These are phyloP conservation scores for Drosophila lacteicornis DNA, from an alignment of 1,140 invertebrate genomes.

Conservation along the genomic window DNA sequence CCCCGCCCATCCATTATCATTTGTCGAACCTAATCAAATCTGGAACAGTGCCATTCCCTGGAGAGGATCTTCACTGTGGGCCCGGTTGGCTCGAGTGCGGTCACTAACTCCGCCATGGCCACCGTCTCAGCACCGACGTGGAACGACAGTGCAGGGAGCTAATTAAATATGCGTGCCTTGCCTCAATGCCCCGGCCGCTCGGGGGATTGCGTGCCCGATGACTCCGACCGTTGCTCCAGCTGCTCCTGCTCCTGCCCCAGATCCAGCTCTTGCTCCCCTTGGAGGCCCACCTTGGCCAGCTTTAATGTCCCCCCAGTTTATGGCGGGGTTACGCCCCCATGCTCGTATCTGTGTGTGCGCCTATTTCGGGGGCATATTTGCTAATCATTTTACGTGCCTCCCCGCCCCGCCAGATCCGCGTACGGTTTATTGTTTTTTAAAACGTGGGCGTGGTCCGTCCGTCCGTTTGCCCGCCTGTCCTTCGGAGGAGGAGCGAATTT, in stretches of 20 bases:
- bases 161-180: conserved; percentile 71
- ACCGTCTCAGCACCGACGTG: neutral
- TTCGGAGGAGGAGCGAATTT: conserved; percentile 51
- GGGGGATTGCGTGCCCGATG: conserved; percentile 64
- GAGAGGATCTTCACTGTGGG: conserved; percentile 36
- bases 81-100: conserved; percentile 32
- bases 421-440: conserved; percentile 78
- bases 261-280: conserved; percentile 1
- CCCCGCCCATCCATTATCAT: conserved; percentile 26
- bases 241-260: neutral
- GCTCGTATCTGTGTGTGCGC: conserved; percentile 17
- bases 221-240: neutral
- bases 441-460: conserved; percentile 56
- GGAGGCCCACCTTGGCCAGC: conserved; percentile 29
- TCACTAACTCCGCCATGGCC: conserved; percentile 27
- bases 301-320: conserved; percentile 42
- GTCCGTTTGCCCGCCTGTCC: neutral
- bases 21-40: conserved; percentile 45
- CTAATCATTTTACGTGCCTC: conserved; percentile 72
- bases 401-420: neutral
- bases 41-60: conserved; percentile 18
- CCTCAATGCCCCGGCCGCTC: conserved; percentile 42
- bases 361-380: conserved; percentile 67
- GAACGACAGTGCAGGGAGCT: conserved; percentile 55
- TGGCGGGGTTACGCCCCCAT: conserved; percentile 25